A percentile compares a stretch with the other conserved stretches of the same genome.
phyloP scores from a whole-genome alignment of 2,113 vertebrate genomes.

The Podiceps cristatus region DNA sequence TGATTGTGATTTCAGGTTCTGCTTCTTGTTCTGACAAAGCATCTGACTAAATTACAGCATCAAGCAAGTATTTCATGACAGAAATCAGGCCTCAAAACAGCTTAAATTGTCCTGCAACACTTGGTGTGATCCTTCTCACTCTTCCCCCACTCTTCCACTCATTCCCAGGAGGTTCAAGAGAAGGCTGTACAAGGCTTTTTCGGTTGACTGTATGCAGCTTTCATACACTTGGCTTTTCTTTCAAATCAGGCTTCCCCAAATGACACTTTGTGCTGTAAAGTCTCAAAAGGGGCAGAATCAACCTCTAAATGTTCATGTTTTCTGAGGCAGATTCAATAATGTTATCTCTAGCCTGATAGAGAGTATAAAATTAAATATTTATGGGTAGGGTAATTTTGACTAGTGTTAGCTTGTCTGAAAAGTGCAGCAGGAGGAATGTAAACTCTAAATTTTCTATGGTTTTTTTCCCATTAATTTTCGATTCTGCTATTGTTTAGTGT shows the following conservation, averaged over 20 bases:
- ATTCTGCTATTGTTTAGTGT: background rate
- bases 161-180: background rate
- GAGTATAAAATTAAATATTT: background rate
- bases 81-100: background rate
- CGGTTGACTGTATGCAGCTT: background rate
- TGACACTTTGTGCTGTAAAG: background rate
- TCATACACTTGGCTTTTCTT: background rate
- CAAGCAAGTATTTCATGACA: background rate
- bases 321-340: background rate
- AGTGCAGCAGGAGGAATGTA: background rate
- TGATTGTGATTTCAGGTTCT: background rate
- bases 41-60: background rate
- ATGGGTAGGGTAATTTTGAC: background rate
- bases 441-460: background rate
- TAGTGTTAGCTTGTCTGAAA: background rate
- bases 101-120: background rate
- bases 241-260: background rate
- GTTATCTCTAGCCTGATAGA: background rate
- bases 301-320: background rate
- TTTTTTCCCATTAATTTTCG: background rate
- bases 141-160: background rate
- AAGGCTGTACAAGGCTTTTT: background rate
- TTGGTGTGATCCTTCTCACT: conserved; percentile 35
- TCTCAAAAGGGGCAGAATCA: background rate
- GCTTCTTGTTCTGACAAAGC: background rate